Conservation (phyloP, 2,888 invertebrate species). For the Drosophila cognata region DNA sequence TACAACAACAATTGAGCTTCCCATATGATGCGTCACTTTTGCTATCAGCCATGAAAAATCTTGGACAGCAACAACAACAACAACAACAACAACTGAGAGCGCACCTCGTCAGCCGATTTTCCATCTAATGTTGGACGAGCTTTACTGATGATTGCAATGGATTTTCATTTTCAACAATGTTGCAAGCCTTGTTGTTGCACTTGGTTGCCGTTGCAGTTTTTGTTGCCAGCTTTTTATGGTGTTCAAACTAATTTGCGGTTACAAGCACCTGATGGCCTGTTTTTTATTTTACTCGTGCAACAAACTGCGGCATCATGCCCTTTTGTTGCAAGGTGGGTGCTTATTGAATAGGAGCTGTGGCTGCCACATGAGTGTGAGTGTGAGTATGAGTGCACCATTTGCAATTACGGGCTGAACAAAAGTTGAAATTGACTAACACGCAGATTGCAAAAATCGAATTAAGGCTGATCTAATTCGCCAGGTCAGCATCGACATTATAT, state of each 20-base stretch:
- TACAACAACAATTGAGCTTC: constrained; percentile 37
- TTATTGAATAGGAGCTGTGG: constrained; percentile 53
- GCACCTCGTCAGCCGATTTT: constrained; percentile 63
- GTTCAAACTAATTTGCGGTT: constrained; percentile 79
- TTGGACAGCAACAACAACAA: constrained; percentile 17
- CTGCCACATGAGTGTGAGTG: constrained; percentile 21
- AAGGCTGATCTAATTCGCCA: constrained; percentile 46
- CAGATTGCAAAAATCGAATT: constrained; percentile 64
- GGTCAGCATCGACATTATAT: not conserved
- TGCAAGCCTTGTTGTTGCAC: constrained; percentile 49
- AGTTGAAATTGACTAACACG: constrained; percentile 58
- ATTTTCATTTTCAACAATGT: constrained; percentile 64
- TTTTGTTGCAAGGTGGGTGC: constrained; percentile 69
- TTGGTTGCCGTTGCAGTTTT: constrained; percentile 46
- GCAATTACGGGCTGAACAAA: constrained; percentile 58
- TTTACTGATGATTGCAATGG: constrained; percentile 60
- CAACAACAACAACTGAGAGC: constrained; percentile 23
- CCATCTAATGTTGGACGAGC: constrained; percentile 42
- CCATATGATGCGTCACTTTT: constrained; percentile 77
- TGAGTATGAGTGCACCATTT: constrained; percentile 32
- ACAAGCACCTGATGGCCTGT: constrained; percentile 62
- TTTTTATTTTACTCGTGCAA: constrained; percentile 41
- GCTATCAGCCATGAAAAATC: constrained; percentile 69
- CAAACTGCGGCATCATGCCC: constrained; percentile 81
- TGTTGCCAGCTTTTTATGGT: constrained; percentile 61